A percentile compares a stretch with the other conserved stretches of the same genome.
These are phyloP conservation scores for Metopia argyrocephala DNA, from an alignment of 2,888 invertebrate genomes.

Conservation along the genomic window DNA sequence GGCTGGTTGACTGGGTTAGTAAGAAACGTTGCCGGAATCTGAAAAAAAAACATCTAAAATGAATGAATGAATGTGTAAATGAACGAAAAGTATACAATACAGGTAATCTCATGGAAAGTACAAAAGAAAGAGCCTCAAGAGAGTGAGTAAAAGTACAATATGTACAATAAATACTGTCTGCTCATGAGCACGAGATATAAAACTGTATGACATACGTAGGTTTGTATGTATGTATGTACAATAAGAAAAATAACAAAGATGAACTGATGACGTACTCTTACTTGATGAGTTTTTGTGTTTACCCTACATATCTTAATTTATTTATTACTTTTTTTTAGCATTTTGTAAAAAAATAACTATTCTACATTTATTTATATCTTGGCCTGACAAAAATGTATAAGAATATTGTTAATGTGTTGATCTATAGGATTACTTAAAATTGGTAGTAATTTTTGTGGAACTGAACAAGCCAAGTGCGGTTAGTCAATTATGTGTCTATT, in stretches of 20 bases:
- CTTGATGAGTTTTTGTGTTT: background rate
- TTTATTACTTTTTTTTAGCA: background rate
- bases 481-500: too few species aligned
- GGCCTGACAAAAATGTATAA: too few species aligned
- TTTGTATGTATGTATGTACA: too few species aligned
- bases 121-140: background rate
- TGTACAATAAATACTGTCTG: background rate
- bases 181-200: slow-evolving; percentile 23
- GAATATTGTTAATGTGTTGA: too few species aligned
- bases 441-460: too few species aligned
- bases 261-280: background rate
- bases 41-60: slow-evolving; percentile 15
- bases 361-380: background rate
- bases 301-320: background rate
- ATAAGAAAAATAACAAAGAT: background rate
- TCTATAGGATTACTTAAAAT: too few species aligned
- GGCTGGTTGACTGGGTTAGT: background rate
- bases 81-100: background rate
- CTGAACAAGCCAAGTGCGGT: too few species aligned
- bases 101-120: background rate
- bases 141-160: background rate
- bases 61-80: slow-evolving; percentile 6
- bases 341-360: background rate
- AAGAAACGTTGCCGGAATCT: slow-evolving; percentile 9
- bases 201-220: too few species aligned